Evolutionary conservation across 2,888 invertebrate genomes (phyloP).

Genomic region (Strigamia transsilvanica): DNA sequence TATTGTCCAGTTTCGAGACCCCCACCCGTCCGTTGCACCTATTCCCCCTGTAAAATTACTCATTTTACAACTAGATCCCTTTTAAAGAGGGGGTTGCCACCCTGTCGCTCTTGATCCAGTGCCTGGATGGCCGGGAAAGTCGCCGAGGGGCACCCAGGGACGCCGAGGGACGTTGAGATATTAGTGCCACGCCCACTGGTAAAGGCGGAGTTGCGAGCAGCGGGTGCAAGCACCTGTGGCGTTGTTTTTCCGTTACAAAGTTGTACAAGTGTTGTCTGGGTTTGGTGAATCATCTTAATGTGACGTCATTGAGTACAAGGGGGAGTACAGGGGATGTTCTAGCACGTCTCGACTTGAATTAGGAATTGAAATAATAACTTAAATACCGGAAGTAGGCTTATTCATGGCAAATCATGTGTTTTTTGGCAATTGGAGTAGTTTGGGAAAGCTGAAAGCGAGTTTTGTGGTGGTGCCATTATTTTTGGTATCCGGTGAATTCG

Average conservation of each 20-base stretch:
- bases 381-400: no score
- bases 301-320: neutral
- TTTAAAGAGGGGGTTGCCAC: neutral
- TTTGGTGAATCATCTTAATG: slow-evolving; percentile 4
- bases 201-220: neutral
- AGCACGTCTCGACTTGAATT: no score
- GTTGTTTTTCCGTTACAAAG: slow-evolving; percentile 22
- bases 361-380: no score
- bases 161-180: slow-evolving; percentile 16
- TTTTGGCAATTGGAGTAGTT: no score
- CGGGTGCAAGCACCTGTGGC: slow-evolving; percentile 38
- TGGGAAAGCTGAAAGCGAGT: no score
- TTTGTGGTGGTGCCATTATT: no score
- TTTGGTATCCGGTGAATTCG: no score
- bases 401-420: no score
- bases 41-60: neutral
- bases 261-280: neutral
- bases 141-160: neutral
- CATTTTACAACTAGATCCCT: neutral
- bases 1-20: neutral
- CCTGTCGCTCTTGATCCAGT: neutral
- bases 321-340: no score
- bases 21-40: neutral
- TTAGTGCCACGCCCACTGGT: neutral
- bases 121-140: slow-evolving; percentile 31